Evolutionary conservation across 2,888 invertebrate species (phyloP), one percentile per base, ranked within the genome.

Genomic region (Noctua janthina): DNA sequence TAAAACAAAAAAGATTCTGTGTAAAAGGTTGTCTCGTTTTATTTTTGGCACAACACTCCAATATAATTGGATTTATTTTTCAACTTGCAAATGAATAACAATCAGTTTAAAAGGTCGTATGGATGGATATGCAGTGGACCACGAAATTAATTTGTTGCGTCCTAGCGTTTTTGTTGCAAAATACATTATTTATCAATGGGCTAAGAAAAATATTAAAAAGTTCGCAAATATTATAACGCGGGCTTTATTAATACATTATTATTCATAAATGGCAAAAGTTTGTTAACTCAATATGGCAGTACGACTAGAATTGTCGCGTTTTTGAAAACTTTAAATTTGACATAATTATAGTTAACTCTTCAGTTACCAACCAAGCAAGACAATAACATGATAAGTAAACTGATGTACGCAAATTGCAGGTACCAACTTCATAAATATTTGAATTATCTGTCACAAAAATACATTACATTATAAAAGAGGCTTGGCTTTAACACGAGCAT

Each of bases 81-180:
- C 59, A 80, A 89, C 84, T 84, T 77, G 77, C 78, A 87, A 89
- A 89, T 84, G 87, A 78, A 89, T 82, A 80, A 87, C 89, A 88
- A 89, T 89, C 84, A 87, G 82, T 84, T 87, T 80, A 78, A 87
- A 88, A 82, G 84, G 89, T 82, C 49, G 74, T 73, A 79, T 70
- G 76, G 70, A 29, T 49, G 54, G 69, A 85, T 66, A 81, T 84
- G 74, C 87, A 89, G 76, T 71, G 84, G 70, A 43, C 84, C 84
- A 78, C 73, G 87, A 89, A 84, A 89, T 87, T 84, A 82, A 87
- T 87, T 81, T 81, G 78, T 78, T 73, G 64, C 68, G n/a, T 79
- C 56, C 78, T 81, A 71, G 29, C 69, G 68, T 77, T 73, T 43
- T 56, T 76, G 62, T 29, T 70, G 49, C 69, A 75, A 75, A 74